Evolutionary conservation across 1,140 invertebrate genomes (phyloP).

Genomic region (Drosophila yakuba): DNA sequence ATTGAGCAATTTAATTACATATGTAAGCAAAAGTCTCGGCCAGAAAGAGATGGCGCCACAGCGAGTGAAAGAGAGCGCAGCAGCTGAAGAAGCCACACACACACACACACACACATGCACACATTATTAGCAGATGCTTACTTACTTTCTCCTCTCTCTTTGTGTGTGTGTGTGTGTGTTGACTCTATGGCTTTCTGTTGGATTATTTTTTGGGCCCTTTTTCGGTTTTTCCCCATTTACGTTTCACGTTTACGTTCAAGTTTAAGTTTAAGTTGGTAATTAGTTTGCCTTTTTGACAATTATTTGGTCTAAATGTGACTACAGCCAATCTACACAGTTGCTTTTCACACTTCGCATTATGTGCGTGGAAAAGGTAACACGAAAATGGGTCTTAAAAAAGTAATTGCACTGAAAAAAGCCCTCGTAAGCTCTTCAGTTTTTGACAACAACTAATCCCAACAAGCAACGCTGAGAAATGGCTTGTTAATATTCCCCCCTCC

Average conservation of each 20-base stretch:
- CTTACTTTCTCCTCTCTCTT: constrained; percentile 5
- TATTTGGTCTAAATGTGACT: not conserved
- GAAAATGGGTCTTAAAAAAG: too few relatives aligned
- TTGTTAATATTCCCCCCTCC: constrained; percentile 10
- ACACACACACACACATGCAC: constrained; percentile 28
- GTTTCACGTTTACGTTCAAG: constrained; percentile 29
- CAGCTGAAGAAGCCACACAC: not conserved
- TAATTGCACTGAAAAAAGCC: too few relatives aligned
- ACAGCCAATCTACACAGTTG: not conserved
- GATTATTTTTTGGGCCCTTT: constrained; percentile 53
- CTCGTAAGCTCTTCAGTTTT: not conserved
- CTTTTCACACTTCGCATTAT: not conserved
- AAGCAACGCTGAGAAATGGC: constrained; percentile 4
- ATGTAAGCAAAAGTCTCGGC: constrained; percentile 76
- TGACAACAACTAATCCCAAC: constrained; percentile 8
- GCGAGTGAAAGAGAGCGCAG: constrained; percentile 7
- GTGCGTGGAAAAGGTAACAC: not conserved
- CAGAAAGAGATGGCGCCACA: constrained; percentile 5
- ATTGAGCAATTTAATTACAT: constrained; percentile 85
- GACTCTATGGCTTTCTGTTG: constrained; percentile 42
- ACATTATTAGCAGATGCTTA: constrained; percentile 57
- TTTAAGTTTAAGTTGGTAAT: constrained; percentile 76
- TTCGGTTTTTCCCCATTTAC: constrained; percentile 46
- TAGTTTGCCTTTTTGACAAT: constrained; percentile 47
- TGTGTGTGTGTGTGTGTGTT: constrained; percentile 30